A percentile compares a stretch with the other conserved stretches of the same genome.
Conservation (phyloP, 1,140 invertebrate genomes). For the Thalassaphorura encarpata region DNA sequence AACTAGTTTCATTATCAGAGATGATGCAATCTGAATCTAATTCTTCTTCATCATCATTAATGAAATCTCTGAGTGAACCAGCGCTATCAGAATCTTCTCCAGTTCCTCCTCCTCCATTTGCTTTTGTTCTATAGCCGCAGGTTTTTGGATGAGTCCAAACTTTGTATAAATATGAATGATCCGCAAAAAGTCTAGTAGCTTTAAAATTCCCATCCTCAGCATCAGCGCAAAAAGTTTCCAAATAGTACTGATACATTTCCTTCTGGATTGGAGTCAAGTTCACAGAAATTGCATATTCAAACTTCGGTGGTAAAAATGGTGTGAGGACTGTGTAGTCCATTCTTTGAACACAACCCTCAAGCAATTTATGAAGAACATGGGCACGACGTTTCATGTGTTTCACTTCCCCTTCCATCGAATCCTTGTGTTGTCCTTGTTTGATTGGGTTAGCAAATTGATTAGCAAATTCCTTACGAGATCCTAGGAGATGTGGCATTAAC, state of each 20-base stretch:
- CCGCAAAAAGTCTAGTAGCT: constrained; percentile 55
- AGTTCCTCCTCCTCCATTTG: constrained; percentile 42
- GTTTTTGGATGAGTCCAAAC: constrained; percentile 92
- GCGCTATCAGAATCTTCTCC: constrained; percentile 35
- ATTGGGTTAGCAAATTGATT: constrained; percentile 92
- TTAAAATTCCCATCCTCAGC: constrained; percentile 32
- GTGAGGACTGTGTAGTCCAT: constrained; percentile 85
- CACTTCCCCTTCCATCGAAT: constrained; percentile 81
- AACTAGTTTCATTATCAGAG: constrained; percentile 31
- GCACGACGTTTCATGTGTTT: constrained; percentile 88
- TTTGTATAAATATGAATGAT: constrained; percentile 74
- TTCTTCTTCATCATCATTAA: constrained; percentile 48
- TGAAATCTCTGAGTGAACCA: constrained; percentile 67
- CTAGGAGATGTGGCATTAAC: constrained; percentile 87
- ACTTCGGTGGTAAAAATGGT: constrained; percentile 85
- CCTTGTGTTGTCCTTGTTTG: constrained; percentile 84
- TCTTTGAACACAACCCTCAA: constrained; percentile 81
- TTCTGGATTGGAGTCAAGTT: constrained; percentile 72
- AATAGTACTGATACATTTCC: constrained; percentile 68
- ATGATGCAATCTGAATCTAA: constrained; percentile 32
- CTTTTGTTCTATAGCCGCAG: constrained; percentile 55
- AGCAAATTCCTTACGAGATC: constrained; percentile 79
- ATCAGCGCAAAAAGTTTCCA: constrained; percentile 38
- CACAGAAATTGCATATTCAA: constrained; percentile 89
- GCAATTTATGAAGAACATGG: constrained; percentile 82